A percentile compares a stretch with the other conserved stretches of the same genome.
Evolutionary conservation across 2,888 invertebrate genomes (phyloP).

Genomic region (Erebia palarica): DNA sequence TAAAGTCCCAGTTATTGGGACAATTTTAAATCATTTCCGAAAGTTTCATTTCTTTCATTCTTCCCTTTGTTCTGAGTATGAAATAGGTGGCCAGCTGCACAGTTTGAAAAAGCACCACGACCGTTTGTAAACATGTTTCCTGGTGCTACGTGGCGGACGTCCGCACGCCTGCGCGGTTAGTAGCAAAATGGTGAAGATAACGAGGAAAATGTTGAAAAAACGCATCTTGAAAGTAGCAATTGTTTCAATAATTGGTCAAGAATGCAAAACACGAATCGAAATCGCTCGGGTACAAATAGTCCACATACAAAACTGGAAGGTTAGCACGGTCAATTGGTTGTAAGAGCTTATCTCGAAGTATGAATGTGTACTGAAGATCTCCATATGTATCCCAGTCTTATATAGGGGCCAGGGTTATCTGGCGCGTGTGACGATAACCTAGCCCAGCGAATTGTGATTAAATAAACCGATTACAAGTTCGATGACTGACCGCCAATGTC

Average conservation of each 20-base stretch:
- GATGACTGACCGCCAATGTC: slow-evolving; percentile 78
- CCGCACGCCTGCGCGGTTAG: slow-evolving; percentile 49
- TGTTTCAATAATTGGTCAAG: slow-evolving; percentile 32
- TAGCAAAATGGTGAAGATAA: slow-evolving; percentile 52
- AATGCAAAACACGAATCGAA: slow-evolving; percentile 10
- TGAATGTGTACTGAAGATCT: slow-evolving; percentile 63
- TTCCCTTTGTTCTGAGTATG: slow-evolving; percentile 47
- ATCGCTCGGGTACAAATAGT: slow-evolving; percentile 24
- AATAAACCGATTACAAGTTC: slow-evolving; percentile 55
- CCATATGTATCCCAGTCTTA: slow-evolving; percentile 53
- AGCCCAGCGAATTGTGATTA: slow-evolving; percentile 67
- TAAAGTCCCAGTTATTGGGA: neutral
- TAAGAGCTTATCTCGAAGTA: slow-evolving; percentile 54
- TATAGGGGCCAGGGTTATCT: slow-evolving; percentile 72
- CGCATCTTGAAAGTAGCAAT: slow-evolving; percentile 54
- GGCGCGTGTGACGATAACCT: slow-evolving; percentile 62
- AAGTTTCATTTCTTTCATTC: neutral
- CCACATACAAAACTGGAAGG: slow-evolving; percentile 25
- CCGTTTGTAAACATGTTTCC: slow-evolving; percentile 52
- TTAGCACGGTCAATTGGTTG: slow-evolving; percentile 36
- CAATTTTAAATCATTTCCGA: neutral
- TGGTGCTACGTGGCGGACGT: slow-evolving; percentile 50
- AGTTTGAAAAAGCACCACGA: slow-evolving; percentile 65
- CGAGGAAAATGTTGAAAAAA: slow-evolving; percentile 55
- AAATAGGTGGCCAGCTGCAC: slow-evolving; percentile 57